Percentiles rank a stretch among this genome's conserved stretches.
Evolutionary conservation across 2,797 vertebrate genomes (phyloP).

Genomic region (Phyllotis vaccarum): DNA sequence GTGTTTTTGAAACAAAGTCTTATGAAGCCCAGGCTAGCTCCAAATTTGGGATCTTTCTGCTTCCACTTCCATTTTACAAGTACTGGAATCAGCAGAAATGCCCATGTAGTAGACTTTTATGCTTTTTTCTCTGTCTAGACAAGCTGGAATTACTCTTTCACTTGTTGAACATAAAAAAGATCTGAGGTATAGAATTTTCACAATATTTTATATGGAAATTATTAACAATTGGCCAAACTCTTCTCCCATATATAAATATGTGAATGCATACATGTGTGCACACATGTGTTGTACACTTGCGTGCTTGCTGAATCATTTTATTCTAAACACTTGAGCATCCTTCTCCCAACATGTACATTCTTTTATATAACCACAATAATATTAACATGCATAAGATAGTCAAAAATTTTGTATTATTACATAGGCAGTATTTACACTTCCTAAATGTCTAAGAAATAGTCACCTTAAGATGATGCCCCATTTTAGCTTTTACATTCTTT

Average conservation of each 20-base stretch:
- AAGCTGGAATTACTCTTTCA: not conserved
- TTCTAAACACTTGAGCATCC: not conserved
- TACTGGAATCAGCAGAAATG: not conserved
- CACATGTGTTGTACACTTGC: not conserved
- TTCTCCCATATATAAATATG: not conserved
- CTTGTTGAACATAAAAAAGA: not conserved
- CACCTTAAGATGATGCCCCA: too few relatives aligned
- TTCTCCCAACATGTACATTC: not conserved
- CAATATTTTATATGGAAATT: slow-evolving; percentile 3
- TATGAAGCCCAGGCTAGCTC: not conserved
- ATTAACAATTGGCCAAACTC: not conserved
- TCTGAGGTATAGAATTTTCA: not conserved
- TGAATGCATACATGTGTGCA: not conserved
- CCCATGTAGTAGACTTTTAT: not conserved
- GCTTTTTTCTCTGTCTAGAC: not conserved
- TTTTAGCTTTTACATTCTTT: not conserved
- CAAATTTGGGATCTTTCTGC: not conserved
- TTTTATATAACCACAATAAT: not conserved
- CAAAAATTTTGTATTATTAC: not conserved
- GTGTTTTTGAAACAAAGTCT: not conserved
- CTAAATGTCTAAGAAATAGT: not conserved
- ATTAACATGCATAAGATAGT: not conserved
- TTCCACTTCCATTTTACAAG: not conserved
- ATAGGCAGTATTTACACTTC: not conserved
- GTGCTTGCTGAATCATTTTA: not conserved